Evolutionary conservation across 2,888 invertebrate species (phyloP).

Genomic region (Rapana venosa): DNA sequence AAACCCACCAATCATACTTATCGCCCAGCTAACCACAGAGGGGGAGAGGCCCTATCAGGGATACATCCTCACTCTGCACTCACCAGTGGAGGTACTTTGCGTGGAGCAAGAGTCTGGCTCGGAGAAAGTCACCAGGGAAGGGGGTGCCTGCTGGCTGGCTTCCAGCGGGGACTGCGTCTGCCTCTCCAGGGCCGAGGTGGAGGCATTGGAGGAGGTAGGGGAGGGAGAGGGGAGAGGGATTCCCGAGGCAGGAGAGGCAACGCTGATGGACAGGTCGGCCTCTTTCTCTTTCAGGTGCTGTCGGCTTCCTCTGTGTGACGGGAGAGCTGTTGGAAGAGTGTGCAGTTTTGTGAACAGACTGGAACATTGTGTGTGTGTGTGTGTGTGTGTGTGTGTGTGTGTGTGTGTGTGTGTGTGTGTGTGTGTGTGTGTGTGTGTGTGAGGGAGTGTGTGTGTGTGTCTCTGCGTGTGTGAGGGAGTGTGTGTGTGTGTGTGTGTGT

Average conservation of each 20-base stretch:
- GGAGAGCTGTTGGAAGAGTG: conserved; percentile 51
- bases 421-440: no score
- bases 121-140: conserved; percentile 77
- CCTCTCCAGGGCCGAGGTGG: conserved; percentile 51
- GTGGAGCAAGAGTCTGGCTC: conserved; percentile 79
- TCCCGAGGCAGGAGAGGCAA: conserved; percentile 52
- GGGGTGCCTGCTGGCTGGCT: conserved; percentile 43
- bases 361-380: no score
- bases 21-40: no score
- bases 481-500: not conserved
- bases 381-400: no score
- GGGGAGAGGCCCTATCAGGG: no score
- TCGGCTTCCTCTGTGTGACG: conserved; percentile 55
- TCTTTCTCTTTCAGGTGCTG: conserved; percentile 55
- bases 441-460: no score
- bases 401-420: no score
- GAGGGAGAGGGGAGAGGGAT: conserved; percentile 44
- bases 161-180: conserved; percentile 65
- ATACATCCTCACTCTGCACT: not conserved
- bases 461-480: not conserved
- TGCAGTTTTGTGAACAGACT: no score
- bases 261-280: conserved; percentile 48
- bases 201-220: conserved; percentile 51
- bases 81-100: conserved; percentile 25
- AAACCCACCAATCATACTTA: no score